Conservation (phyloP, 2,797 vertebrate species). For the Microctenopoma steveboyesi region DNA sequence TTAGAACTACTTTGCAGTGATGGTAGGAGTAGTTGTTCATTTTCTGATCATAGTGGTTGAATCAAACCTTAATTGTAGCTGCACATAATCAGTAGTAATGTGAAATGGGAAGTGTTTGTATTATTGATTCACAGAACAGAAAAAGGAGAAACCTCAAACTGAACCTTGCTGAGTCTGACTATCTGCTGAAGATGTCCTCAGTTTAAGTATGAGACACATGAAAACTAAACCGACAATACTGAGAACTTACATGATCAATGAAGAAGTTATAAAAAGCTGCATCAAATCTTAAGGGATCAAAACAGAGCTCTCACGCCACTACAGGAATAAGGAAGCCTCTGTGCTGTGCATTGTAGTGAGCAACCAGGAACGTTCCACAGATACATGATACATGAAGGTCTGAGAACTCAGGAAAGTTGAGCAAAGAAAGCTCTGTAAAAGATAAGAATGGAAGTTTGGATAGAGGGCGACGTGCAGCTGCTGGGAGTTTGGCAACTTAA, state of each 20-base stretch:
- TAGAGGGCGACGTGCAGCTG: conserved; percentile 5
- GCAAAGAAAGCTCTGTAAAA: conserved; percentile 7
- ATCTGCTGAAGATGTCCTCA: neutral
- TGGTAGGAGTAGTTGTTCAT: no score
- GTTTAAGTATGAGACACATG: neutral
- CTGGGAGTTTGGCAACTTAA: conserved; percentile 7
- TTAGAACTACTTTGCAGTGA: no score
- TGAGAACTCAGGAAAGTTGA: conserved; percentile 4
- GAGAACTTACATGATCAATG: neutral
- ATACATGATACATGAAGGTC: conserved; percentile 1
- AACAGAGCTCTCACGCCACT: neutral
- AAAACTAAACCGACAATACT: conserved; percentile 3
- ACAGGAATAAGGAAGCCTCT: conserved; percentile 3
- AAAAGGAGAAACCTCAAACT: neutral
- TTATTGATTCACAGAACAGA: neutral
- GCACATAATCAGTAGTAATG: no score
- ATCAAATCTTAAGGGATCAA: conserved; percentile 4
- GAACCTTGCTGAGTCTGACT: neutral
- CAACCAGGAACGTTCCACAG: neutral
- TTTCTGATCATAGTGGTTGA: no score
- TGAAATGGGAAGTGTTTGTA: neutral
- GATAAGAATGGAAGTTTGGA: conserved; percentile 25
- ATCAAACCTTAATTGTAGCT: no score
- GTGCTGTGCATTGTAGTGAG: conserved; percentile 2
- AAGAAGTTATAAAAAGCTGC: conserved; percentile 11